Base-by-base conservation (phyloP, 2,888 invertebrate species). In the Plebejus anna region DNA sequence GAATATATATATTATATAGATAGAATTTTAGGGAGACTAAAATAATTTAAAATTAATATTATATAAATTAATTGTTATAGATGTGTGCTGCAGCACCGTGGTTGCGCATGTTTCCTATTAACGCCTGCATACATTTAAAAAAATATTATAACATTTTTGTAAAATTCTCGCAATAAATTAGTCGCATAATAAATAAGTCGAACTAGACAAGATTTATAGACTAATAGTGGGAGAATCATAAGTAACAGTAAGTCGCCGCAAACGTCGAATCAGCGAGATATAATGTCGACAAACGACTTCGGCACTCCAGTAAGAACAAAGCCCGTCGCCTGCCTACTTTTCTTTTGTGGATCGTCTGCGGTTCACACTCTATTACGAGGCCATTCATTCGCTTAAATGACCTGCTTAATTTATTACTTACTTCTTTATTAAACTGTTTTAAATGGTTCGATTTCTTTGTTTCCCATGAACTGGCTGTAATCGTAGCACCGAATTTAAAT, bases 191-290 rank as follows among this genome's bases (percentile, higher is more conserved):
- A 71, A 71, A 38, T 42, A n/a, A 71, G 22, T 42, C 2, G 42
- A n/a, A 79, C 79, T 78, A 75, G 32, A 66, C 66, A 80, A 75
- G 55, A 80, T 77, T 80, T 77, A 80, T 80, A 80, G 82, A 84
- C 82, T 82, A 82, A 80, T 80, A 82, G 82, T 83, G 83, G 82
- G 82, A 82, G 84, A 88, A 89, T 87, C 86, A 88, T 86, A 86
- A 87, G 85, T 84, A 85, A 85, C 85, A 83, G 84, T 84, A 83
- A 84, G 84, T 86, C 82, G 86, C 90, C 82, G 89, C 92, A 90
- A 92, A 93, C 85, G 92, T 92, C 92, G 90, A 90, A 91, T 92
- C 91, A 91, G 87, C 86, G 87, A 90, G 90, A 90, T 90, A 90
- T 92, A 92, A 88, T 87, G 86, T 86, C 90, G 90, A 90, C 90